Evolutionary conservation across 2,888 invertebrate species (phyloP), one percentile per base, ranked within the genome.

Genomic region (Microctonus brassicae): DNA sequence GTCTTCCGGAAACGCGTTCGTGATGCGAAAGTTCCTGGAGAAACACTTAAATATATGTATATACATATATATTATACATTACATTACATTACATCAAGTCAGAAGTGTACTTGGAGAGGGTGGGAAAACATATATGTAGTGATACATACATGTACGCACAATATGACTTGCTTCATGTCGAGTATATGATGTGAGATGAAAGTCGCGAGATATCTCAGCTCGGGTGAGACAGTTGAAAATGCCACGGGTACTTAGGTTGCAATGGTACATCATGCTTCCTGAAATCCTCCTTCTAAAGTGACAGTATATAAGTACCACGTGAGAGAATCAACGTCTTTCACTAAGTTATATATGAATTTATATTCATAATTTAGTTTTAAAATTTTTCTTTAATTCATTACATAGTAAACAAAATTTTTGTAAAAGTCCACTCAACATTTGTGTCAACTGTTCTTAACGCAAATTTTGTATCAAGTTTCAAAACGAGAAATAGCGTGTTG

Each of bases 21-120:
- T 73, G 66, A 75, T 73, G 76, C 74, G 76, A 77, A 78, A 78
- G 70, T 76, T 79, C 77, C 70, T 71, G 72, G 33, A 52, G n/a
- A 70, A 67, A 71, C 60, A 73, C 71, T 57, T 55, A 39, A 24
- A 66, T 62, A 33, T 24, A 47, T 47, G 17, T 47, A 47, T n/a
- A 47, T 47, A 17, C 17, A 47, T 47, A 47, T n/a, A n/a, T 47
- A 29, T 29, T 29, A 29, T 29, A 29, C 7, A 64, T 62, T 47
- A 47, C 3, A n/a, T 47, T 5, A 5, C 3, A 17, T 17, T n/a
- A 70, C 62, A 64, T 71, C 71, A 71, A 67, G 55, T 61, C 61
- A 62, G 57, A 71, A 71, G 62, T 71, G 57, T 64, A 61, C 62
- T 62, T 60, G 24, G 62, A 61, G 60, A 29, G 47, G 60, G 22